These are phyloP conservation scores for Oreohelix idahoensis DNA, from an alignment of 1,140 invertebrate genomes.

Conservation along the genomic window DNA sequence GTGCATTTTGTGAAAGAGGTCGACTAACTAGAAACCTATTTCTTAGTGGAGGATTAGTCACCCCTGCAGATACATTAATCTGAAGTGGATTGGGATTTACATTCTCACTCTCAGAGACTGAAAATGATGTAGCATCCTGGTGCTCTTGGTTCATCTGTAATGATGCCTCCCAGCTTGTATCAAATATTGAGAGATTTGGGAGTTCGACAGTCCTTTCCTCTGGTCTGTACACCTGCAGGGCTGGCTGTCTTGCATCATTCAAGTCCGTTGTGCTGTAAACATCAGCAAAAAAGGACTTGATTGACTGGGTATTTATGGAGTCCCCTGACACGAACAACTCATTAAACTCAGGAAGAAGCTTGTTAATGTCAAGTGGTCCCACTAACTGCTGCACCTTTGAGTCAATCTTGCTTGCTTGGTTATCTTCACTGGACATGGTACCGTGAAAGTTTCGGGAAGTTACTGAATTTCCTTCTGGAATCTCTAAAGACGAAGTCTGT, in stretches of 20 bases:
- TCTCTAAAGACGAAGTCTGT: neutral
- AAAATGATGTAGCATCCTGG: neutral
- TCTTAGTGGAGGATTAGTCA: neutral
- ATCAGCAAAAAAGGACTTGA: slow-evolving; percentile 16
- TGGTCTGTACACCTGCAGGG: neutral
- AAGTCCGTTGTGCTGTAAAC: neutral
- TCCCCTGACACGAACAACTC: slow-evolving; percentile 2
- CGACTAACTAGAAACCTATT: neutral
- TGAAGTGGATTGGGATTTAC: neutral
- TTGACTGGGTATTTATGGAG: neutral
- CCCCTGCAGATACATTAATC: neutral
- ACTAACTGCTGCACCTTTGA: slow-evolving; percentile 3
- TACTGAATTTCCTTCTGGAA: neutral
- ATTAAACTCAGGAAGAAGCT: slow-evolving; percentile 6
- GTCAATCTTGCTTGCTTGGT: neutral
- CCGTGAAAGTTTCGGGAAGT: neutral
- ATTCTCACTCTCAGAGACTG: neutral
- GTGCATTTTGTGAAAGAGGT: neutral
- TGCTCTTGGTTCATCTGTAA: neutral
- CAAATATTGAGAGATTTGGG: slow-evolving; percentile 29
- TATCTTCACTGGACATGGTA: neutral
- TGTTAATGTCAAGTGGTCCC: slow-evolving; percentile 7
- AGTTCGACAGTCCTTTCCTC: neutral
- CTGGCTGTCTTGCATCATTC: neutral
- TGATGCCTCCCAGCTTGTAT: slow-evolving; percentile 10